phyloP scores from a whole-genome alignment of 2,113 vertebrate species.

The Pitta sordida region DNA sequence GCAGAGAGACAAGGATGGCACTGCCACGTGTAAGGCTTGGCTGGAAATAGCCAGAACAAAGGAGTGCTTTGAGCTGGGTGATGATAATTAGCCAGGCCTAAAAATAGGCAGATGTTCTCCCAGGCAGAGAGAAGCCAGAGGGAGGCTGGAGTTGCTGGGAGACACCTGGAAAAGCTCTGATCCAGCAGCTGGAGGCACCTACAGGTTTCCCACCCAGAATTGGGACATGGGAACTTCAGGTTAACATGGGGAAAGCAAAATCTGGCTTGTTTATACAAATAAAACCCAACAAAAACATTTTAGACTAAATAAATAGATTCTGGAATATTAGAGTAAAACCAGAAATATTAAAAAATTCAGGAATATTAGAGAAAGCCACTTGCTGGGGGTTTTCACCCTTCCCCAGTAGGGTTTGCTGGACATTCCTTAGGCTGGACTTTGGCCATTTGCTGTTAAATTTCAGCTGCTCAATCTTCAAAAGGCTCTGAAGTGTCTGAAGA shows the following conservation, averaged over 20 bases:
- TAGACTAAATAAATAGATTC: no score
- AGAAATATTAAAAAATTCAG: neutral
- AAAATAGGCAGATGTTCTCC: slow-evolving; percentile 14
- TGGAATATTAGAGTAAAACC: no score
- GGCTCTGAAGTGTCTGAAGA: neutral
- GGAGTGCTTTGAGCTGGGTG: neutral
- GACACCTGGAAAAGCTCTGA: neutral
- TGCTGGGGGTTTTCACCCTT: neutral
- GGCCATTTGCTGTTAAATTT: neutral
- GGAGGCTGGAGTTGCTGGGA: neutral
- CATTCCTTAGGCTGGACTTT: neutral
- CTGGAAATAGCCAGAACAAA: slow-evolving; percentile 36
- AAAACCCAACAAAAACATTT: neutral
- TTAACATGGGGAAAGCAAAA: fast-evolving
- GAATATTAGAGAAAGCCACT: neutral
- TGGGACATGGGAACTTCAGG: neutral
- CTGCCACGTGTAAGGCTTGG: neutral
- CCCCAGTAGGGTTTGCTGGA: neutral
- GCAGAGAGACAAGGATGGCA: neutral
- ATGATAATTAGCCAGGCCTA: slow-evolving; percentile 34
- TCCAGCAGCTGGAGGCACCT: neutral
- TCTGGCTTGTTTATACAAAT: neutral
- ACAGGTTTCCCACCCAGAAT: neutral
- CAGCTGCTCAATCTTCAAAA: neutral
- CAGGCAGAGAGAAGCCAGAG: neutral